phyloP scores from a whole-genome alignment of 2,797 vertebrate genomes.

The Acanthornis magna region DNA sequence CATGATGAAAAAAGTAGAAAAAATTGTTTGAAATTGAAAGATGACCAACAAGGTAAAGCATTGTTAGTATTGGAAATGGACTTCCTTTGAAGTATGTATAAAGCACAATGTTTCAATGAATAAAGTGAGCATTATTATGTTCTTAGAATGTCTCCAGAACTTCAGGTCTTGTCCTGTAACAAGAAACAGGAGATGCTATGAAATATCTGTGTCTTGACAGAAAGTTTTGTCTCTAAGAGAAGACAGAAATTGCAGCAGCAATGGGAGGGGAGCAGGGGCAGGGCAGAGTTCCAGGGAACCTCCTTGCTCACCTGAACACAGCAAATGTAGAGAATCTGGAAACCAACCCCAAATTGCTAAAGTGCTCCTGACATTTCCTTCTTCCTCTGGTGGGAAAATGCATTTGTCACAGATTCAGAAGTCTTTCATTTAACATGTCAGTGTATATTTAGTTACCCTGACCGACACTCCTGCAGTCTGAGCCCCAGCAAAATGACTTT shows the following conservation, averaged over 20 bases:
- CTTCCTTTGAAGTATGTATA: background rate
- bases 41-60: background rate
- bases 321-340: background rate
- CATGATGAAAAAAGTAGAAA: background rate
- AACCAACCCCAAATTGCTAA: background rate
- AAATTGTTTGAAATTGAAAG: background rate
- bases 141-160: background rate
- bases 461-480: background rate
- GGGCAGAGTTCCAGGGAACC: background rate
- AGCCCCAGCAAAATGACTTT: background rate
- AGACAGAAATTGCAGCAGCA: background rate
- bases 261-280: background rate
- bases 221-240: background rate
- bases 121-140: background rate
- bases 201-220: background rate
- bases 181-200: background rate
- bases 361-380: background rate
- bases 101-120: background rate
- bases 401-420: constrained; percentile 1
- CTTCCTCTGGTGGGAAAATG: background rate
- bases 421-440: background rate
- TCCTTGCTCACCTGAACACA: background rate
- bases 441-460: background rate
- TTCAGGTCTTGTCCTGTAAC: background rate
- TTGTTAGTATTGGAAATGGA: background rate